A percentile compares a stretch with the other conserved stretches of the same genome.
phyloP scores from a whole-genome alignment of 1,140 invertebrate species.

The Camponotus vicinus region DNA sequence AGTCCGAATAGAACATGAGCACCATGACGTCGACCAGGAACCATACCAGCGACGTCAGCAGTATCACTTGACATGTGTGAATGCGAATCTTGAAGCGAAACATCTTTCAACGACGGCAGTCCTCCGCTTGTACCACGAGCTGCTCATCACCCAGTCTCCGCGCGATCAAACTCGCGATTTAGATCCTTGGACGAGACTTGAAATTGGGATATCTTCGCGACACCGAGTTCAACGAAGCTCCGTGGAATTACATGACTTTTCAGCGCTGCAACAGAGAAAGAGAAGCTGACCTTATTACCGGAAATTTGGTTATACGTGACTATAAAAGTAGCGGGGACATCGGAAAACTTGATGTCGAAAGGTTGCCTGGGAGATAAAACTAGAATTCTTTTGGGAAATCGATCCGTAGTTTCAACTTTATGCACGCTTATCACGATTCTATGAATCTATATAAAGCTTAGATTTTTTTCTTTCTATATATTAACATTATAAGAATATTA shows the following conservation, averaged over 20 bases:
- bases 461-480: background rate
- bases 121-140: slow-evolving; percentile 71
- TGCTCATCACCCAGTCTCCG: slow-evolving; percentile 80
- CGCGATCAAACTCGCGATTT: slow-evolving; percentile 28
- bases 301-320: background rate
- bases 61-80: slow-evolving; percentile 97
- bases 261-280: slow-evolving; percentile 47
- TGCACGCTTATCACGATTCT: slow-evolving; percentile 13
- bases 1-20: slow-evolving; percentile 97
- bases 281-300: background rate
- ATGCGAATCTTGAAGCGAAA: slow-evolving; percentile 95
- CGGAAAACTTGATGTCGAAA: background rate
- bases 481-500: no score
- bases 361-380: background rate
- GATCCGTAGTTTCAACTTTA: background rate
- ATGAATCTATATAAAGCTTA: background rate
- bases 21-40: slow-evolving; percentile 96
- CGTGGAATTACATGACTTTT: slow-evolving; percentile 68
- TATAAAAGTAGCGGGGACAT: background rate
- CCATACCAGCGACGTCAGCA: slow-evolving; percentile 98
- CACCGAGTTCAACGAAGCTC: slow-evolving; percentile 38
- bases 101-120: slow-evolving; percentile 87
- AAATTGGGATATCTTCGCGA: slow-evolving; percentile 27
- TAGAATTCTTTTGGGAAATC: slow-evolving; percentile 27
- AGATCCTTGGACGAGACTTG: slow-evolving; percentile 4